Conservation (phyloP, 2,888 invertebrate genomes). For the Tetropium fuscum region DNA sequence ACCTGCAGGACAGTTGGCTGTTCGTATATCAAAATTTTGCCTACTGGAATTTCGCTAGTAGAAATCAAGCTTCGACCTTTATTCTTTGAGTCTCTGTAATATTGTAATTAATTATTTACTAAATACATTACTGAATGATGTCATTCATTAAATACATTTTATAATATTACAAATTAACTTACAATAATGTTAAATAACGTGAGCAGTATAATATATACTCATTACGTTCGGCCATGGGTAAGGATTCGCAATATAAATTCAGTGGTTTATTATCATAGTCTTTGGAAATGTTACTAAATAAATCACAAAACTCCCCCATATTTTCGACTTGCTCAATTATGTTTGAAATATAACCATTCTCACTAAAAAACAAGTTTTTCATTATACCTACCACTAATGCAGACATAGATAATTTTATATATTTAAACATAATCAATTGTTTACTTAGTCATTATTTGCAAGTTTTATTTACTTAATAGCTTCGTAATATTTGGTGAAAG, state of each 20-base stretch:
- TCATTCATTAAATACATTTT: too few species aligned
- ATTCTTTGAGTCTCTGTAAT: slow-evolving; percentile 22
- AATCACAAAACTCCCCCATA: slow-evolving; percentile 38
- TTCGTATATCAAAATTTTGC: slow-evolving; percentile 44
- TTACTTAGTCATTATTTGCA: background rate
- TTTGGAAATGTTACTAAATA: slow-evolving; percentile 28
- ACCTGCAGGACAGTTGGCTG: slow-evolving; percentile 47
- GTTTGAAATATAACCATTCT: slow-evolving; percentile 34
- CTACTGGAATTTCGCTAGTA: slow-evolving; percentile 29
- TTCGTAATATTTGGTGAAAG: slow-evolving; percentile 29
- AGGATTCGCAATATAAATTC: slow-evolving; percentile 30
- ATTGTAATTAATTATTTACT: background rate
- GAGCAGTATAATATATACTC: slow-evolving; percentile 33
- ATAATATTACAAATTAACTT: slow-evolving; percentile 18
- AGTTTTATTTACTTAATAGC: slow-evolving; percentile 28
- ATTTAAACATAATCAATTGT: background rate
- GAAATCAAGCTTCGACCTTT: slow-evolving; percentile 43
- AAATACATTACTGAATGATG: too few species aligned
- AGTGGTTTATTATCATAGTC: slow-evolving; percentile 26
- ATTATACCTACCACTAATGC: background rate
- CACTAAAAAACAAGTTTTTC: slow-evolving; percentile 19
- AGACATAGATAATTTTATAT: background rate
- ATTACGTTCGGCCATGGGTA: slow-evolving; percentile 27
- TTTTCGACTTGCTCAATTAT: slow-evolving; percentile 30
- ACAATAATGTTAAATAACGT: slow-evolving; percentile 32